Evolutionary conservation across 2,113 vertebrate species (phyloP), one percentile per base, ranked within the genome.

Genomic region (Microtus richardsoni): DNA sequence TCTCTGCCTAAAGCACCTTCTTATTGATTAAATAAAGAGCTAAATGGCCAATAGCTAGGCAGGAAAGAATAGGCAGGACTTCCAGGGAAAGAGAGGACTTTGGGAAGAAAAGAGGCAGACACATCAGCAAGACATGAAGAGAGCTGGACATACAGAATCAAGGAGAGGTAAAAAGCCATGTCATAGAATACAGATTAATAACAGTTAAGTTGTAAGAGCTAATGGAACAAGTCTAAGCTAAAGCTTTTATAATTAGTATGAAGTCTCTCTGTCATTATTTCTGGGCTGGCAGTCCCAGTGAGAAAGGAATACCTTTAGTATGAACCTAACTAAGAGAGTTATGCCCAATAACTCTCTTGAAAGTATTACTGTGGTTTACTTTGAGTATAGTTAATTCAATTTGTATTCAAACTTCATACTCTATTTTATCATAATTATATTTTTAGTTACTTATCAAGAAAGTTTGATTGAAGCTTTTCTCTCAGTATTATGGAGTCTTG

Each of bases 351-450:
- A 85, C 75, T 91, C 36, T 74, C 28, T 71, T 68, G 83, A 68
- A 70, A 71, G 26, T 36, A 84, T 91, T 96, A 36, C 70, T 54
- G 22, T 91, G 39, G 79, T 93, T n/a, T 41, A 52, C 19, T 26
- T 91, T 68, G 3, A 68, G 75, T 62, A 73, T 44, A 93, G 77
- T 41, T 83, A 82, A 87, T 82, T 91, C 16, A 77, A 30, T 62
- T 80, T 44, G 82, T 88, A 64, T 16, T 75, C 93, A 47, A 88
- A 30, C 3, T 21, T 92, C 4, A 64, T 89, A 36, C 44, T 75
- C 94, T 70, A 0, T 90, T 71, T 87, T 87, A 52, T n/a, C 58
- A 75, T 49, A 91, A 64, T 91, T 91, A 83, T 60, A 9, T 92
- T 66, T 8, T 66, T 88, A 39, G 14, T 49, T 89, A 7, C n/a